Evolutionary conservation across 2,888 invertebrate genomes (phyloP), one percentile per base, ranked within the genome.

Genomic region (Salticus scenicus): DNA sequence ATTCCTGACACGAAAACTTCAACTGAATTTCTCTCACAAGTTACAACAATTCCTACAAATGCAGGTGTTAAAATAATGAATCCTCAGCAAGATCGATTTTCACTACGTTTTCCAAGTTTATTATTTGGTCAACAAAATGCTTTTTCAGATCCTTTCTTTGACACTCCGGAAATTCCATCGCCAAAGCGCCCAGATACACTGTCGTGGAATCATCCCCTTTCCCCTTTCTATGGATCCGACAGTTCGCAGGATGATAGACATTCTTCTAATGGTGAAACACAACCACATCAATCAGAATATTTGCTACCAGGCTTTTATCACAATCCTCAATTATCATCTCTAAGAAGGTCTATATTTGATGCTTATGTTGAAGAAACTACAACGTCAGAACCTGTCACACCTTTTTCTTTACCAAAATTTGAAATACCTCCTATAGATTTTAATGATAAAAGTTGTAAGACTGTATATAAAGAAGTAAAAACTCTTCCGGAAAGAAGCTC

Each of bases 361-460:
- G 41, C n/a, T 0, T 17, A 20, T 7, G 31, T 20, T 4, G 30
- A 31, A 17, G 76, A 77, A n/a, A 57, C 79, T 5, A 28, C 28
- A n/a, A 75, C 27, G 1, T 17, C 0, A 0, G 66, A 71, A 20
- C 31, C 75, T 0, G 67, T 72, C 0, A 80, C 86, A 0, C 74
- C 80, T 37, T 86, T 76, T 28, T 71, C 79, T 5, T 37, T 86
- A 14, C 86, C 86, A 0, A 86, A 86, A 57, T 86, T 86, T 42
- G 86, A 86, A 63, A 66, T 86, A 20, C 79, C 80, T 0, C 66
- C 80, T 20, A 80, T 86, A 4, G 86, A 86, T 42, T 86, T 80
- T 33, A 80, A 80, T 12, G 73, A 86, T 8, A 80, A 80, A 41
- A 79, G 79, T 1, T 87, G 87, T 8, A 37, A 78, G 1, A 87